Evolutionary conservation across 2,797 vertebrate species (phyloP), one percentile per base, ranked within the genome.

Genomic region (Denticeps clupeoides): DNA sequence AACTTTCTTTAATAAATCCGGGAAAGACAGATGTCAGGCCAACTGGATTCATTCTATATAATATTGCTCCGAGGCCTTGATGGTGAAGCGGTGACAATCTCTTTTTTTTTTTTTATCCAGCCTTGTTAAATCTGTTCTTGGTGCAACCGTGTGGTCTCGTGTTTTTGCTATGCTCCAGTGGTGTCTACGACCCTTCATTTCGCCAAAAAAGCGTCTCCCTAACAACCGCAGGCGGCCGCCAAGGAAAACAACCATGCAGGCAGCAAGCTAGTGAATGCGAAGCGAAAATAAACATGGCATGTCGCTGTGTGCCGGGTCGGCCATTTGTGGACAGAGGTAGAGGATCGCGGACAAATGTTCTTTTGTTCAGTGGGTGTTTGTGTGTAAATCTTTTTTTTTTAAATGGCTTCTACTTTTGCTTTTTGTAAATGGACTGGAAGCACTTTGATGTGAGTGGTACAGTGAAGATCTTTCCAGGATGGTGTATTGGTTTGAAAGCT

Each of bases 241-340:
- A 18, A 65, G 64, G 57, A 69, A 77, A 80, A 78, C 77, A 72
- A 76, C 63, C 70, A 64, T 45, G 58, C 59, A 58, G 58, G 54
- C 59, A 8, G 44, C 59, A 51, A 57, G 53, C 60, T 56, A 33
- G 57, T 55, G 31, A 65, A 64, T 62, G 65, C 70, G 69, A 66
- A 50, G 69, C 66, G 53, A 64, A 69, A 64, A 64, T 66, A 77
- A 68, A 71, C 64, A 73, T 48, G 65, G 63, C 58, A 62, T 41
- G 52, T 41, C 62, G 51, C 55, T 48, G 42, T 22, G 22, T 46
- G 46, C 47, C 68, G 70, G 66, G 61, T 10, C 60, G 8, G 1
- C 18, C 33, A 40, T 62, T 58, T 59, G 62, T 68, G 65, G 59
- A 50, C 40, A 29, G 48, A 56, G 69, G 58, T 55, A 59, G 59